Evolutionary conservation across 1,140 invertebrate species (phyloP).

Genomic region (Hesperophylax magnus): DNA sequence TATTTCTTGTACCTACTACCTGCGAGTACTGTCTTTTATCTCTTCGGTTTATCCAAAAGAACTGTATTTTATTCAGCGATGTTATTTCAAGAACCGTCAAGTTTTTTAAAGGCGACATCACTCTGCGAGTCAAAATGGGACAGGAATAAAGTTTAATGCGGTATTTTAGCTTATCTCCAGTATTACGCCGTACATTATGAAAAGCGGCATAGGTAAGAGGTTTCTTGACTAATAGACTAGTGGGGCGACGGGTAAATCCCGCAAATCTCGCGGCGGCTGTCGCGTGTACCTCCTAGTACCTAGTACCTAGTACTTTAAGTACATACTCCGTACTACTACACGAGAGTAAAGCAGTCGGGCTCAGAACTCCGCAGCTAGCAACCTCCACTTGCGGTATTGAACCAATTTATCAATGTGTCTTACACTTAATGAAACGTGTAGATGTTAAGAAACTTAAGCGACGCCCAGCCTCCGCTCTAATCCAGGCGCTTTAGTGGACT

Average conservation of each 20-base stretch:
- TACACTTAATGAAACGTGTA: slow-evolving; percentile 58
- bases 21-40: slow-evolving; percentile 43
- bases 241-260: slow-evolving; percentile 29
- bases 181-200: not conserved
- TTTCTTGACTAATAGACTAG: slow-evolving; percentile 38
- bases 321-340: too few relatives aligned
- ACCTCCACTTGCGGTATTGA: slow-evolving; percentile 41
- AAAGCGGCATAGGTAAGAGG: not conserved
- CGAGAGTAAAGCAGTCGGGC: too few relatives aligned
- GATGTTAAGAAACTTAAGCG: slow-evolving; percentile 57
- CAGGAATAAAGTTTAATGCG: slow-evolving; percentile 4
- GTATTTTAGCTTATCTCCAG: slow-evolving; percentile 1
- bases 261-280: slow-evolving; percentile 32
- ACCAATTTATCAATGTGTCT: slow-evolving; percentile 56
- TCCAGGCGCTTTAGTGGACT: not conserved
- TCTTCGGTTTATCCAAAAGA: slow-evolving; percentile 42
- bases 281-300: not conserved
- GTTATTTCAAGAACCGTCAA: slow-evolving; percentile 25
- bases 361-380: not conserved
- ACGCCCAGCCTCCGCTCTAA: slow-evolving; percentile 14
- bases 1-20: slow-evolving; percentile 41
- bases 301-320: too few relatives aligned
- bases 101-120: slow-evolving; percentile 20
- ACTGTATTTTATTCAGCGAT: slow-evolving; percentile 25
- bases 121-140: slow-evolving; percentile 1